phyloP scores from a whole-genome alignment of 2,113 vertebrate genomes.

The Merops nubicus region DNA sequence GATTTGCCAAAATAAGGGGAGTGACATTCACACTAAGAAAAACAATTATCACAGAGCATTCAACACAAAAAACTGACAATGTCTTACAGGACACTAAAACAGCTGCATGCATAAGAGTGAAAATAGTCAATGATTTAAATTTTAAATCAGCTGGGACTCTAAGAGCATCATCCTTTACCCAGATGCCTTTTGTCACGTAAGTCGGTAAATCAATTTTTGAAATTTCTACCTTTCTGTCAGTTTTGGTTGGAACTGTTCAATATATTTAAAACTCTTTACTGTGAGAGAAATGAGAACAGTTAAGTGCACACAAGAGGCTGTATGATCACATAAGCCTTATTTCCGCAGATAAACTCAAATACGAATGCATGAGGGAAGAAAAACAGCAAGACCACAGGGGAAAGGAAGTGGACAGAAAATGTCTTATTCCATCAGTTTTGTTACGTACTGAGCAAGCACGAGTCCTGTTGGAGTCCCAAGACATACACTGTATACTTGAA shows the following conservation, averaged over 20 bases:
- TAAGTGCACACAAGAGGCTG: not conserved
- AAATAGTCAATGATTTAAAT: not conserved
- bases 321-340: not conserved
- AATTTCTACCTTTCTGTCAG: not conserved
- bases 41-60: not conserved
- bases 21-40: not conserved
- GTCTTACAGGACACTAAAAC: not conserved
- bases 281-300: not conserved
- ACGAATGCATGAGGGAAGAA: not conserved
- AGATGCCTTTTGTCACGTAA: not conserved
- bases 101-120: not conserved
- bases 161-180: not conserved
- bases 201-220: not conserved
- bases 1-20: not conserved
- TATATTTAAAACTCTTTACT: fast-evolving
- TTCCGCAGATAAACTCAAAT: not conserved
- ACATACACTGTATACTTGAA: fast-evolving
- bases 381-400: not conserved
- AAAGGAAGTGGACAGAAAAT: not conserved
- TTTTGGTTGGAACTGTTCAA: not conserved
- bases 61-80: not conserved
- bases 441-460: fast-evolving
- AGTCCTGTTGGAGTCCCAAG: not conserved
- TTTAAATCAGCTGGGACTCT: not conserved
- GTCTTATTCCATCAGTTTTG: not conserved